These are phyloP conservation scores for Anguilla japonica DNA, from an alignment of 2,113 vertebrate species.

Conservation along the genomic window DNA sequence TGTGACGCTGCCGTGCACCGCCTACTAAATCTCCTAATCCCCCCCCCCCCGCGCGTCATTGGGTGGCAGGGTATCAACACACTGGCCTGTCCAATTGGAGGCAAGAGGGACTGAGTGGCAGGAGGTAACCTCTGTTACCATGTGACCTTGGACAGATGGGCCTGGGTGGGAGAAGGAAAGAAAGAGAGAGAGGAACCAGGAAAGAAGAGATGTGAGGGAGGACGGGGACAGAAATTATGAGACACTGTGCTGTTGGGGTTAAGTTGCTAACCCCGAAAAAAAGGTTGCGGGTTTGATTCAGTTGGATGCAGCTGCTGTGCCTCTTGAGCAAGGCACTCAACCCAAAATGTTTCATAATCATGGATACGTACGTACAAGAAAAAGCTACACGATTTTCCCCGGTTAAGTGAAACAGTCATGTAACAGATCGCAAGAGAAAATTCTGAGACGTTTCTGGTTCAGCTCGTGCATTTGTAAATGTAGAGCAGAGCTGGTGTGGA, in stretches of 20 bases:
- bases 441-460: background rate
- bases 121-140: slow-evolving; percentile 38
- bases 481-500: background rate
- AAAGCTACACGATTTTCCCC: background rate
- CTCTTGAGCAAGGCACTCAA: background rate
- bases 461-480: background rate
- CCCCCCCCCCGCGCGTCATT: slow-evolving; percentile 34
- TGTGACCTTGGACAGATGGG: slow-evolving; percentile 58
- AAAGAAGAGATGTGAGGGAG: slow-evolving; percentile 2
- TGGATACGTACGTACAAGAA: background rate
- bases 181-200: background rate
- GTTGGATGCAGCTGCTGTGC: background rate
- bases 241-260: background rate
- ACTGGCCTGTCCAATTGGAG: slow-evolving; percentile 41
- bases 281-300: background rate
- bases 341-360: background rate
- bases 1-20: background rate
- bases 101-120: slow-evolving; percentile 31
- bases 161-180: slow-evolving; percentile 26
- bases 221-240: background rate
- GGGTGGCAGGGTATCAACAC: slow-evolving; percentile 28
- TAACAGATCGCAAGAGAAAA: background rate
- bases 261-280: background rate
- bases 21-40: slow-evolving; percentile 42
- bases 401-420: background rate